Percentiles rank a stretch among this genome's conserved stretches.
These are phyloP conservation scores for Papilio protenor DNA, from an alignment of 2,888 invertebrate species.

Conservation along the genomic window DNA sequence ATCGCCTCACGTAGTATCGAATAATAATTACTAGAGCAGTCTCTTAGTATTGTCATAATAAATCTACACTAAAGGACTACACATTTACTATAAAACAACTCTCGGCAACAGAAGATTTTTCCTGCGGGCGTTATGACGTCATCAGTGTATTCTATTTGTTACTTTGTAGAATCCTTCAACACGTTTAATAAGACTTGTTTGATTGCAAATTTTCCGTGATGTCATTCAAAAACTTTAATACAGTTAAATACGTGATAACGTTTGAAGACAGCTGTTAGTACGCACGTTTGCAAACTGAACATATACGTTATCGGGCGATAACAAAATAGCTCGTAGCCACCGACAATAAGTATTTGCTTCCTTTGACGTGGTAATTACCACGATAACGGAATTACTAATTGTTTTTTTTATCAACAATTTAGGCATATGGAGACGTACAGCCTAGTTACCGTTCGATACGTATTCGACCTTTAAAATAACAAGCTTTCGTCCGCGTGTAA, in stretches of 20 bases:
- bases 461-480: background rate
- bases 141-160: too few species aligned
- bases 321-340: constrained; percentile 7
- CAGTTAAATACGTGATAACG: background rate
- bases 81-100: too few species aligned
- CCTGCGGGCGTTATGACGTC: too few species aligned
- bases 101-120: too few species aligned
- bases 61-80: too few species aligned
- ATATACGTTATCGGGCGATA: constrained; percentile 18
- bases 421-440: background rate
- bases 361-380: constrained; percentile 23
- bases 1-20: too few species aligned
- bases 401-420: constrained; percentile 20
- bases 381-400: constrained; percentile 31
- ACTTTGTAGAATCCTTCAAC: too few species aligned
- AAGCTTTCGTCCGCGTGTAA: too few species aligned
- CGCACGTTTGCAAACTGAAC: background rate
- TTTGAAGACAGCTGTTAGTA: constrained; percentile 6
- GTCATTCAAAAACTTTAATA: background rate
- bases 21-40: too few species aligned
- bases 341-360: constrained; percentile 27
- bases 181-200: background rate
- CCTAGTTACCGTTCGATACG: background rate
- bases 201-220: background rate
- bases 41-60: too few species aligned